Evolutionary conservation across 2,888 invertebrate species (phyloP).

Genomic region (Pollenia amentaria): DNA sequence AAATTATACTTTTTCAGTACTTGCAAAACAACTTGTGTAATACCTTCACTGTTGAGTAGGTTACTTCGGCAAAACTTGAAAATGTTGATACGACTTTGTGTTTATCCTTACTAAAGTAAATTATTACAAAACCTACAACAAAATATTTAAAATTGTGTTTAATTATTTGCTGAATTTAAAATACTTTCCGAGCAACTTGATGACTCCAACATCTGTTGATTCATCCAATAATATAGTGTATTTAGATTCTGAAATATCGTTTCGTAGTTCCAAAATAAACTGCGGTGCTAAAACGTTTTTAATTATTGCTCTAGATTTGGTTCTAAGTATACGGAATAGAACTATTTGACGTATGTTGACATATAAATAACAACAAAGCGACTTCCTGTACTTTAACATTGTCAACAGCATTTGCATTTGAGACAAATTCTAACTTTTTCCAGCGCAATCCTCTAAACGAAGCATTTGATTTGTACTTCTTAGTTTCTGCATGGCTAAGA

Average conservation of each 20-base stretch:
- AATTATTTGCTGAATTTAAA: too few relatives aligned
- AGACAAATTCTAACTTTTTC: too few relatives aligned
- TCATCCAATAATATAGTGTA: slow-evolving; percentile 41
- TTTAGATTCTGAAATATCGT: slow-evolving; percentile 51
- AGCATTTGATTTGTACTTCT: too few relatives aligned
- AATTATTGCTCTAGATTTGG: slow-evolving; percentile 61
- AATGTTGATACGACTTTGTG: too few relatives aligned
- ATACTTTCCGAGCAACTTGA: slow-evolving; percentile 49
- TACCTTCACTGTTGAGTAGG: slow-evolving; percentile 55
- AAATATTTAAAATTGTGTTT: too few relatives aligned
- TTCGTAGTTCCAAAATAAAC: slow-evolving; percentile 50
- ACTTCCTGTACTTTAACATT: too few relatives aligned
- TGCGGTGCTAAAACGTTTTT: slow-evolving; percentile 46
- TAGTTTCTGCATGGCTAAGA: too few relatives aligned
- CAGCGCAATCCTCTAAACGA: too few relatives aligned
- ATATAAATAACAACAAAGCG: slow-evolving; percentile 10
- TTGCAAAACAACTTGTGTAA: slow-evolving; percentile 41
- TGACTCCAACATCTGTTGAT: slow-evolving; percentile 43
- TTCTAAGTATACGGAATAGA: slow-evolving; percentile 49
- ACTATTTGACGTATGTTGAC: slow-evolving; percentile 14
- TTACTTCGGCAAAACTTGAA: slow-evolving; percentile 26
- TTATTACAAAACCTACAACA: too few relatives aligned
- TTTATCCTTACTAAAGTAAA: too few relatives aligned
- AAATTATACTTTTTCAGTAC: slow-evolving; percentile 32
- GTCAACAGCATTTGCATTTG: too few relatives aligned